Base-by-base conservation (phyloP, 2,797 vertebrate species). In the Microhierax caerulescens region DNA sequence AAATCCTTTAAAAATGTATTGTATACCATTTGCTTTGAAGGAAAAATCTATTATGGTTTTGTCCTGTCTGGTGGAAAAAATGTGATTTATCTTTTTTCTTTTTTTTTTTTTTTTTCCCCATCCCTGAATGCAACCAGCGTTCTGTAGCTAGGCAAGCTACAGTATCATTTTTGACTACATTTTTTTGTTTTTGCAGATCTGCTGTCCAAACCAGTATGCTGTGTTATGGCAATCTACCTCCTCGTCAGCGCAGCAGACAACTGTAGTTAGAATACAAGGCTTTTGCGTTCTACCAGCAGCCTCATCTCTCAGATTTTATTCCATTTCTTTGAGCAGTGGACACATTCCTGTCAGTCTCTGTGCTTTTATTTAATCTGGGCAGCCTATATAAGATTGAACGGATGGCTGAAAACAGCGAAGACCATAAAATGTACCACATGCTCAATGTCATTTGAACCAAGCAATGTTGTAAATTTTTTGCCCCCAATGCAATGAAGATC, bases 301-400 rank as follows among this genome's bases (percentile, higher is more conserved):
- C 68, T 69, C 56, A 48, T 51, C 70, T 68, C 91, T 87, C 63
- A 64, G 24, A 80, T 96, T 81, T 89, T 90, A 76, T 81, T 91
- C 65, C 39, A 50, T 63, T 97, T 93, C 93, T 88, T 97, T 82
- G 91, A 94, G 74, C 82, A 95, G 86, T 72, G 54, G 83, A 88
- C 82, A 83, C 6, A 4, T 83, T 92, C 45, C 75, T 95, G 61
- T 47, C 67, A 85, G 76, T 74, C 54, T 79, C 63, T 56, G 57
- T 61, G 56, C 56, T 90, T 88, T 68, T 76, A 43, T 93, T 95
- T 85, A 74, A 84, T 94, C 78, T 91, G 65, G 43, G 51, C 68
- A 88, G 69, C 24, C 72, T 85, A 22, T 41, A 16, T 56, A 75
- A 48, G 80, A 78, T n/a, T 45, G 81, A 94, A 96, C 84, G 90